Conservation (phyloP, 2,888 invertebrate species). For the Agonopterix heracliana region DNA sequence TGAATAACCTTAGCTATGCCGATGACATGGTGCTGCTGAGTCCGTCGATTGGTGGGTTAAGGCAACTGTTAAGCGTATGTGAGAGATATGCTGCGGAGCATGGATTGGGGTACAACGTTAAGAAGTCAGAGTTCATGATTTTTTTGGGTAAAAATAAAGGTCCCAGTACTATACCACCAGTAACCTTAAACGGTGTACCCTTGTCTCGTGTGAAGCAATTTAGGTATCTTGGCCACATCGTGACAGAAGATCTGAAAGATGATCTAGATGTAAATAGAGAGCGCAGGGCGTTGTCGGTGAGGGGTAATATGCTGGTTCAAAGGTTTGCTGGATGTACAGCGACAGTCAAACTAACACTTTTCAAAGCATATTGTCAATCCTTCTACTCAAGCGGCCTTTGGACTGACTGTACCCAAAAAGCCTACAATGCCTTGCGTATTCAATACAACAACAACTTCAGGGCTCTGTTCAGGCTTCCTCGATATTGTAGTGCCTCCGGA, state of each 20-base stretch:
- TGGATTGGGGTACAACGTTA: neutral
- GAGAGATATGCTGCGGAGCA: conserved; percentile 2
- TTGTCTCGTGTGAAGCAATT: neutral
- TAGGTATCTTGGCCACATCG: conserved; percentile 4
- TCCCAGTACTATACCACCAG: neutral
- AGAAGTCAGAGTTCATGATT: conserved; percentile 2
- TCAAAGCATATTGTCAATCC: conserved; percentile 2
- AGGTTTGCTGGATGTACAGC: neutral
- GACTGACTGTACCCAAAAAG: too few relatives aligned
- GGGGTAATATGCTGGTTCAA: conserved; percentile 1
- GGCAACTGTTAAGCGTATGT: neutral
- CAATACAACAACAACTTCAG: too few relatives aligned
- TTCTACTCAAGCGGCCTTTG: too few relatives aligned
- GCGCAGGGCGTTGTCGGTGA: too few relatives aligned
- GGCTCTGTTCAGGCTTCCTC: too few relatives aligned
- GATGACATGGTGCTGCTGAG: too few relatives aligned
- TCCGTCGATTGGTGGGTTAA: neutral
- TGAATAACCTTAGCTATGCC: too few relatives aligned
- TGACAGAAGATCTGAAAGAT: conserved; percentile 2
- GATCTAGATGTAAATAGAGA: conserved; percentile 2
- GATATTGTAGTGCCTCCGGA: too few relatives aligned
- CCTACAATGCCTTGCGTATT: too few relatives aligned
- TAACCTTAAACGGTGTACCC: neutral
- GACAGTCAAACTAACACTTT: neutral
- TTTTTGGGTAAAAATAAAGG: neutral